Evolutionary conservation across 2,113 vertebrate genomes (phyloP), one percentile per base, ranked within the genome.

Genomic region (Syrrhaptes paradoxus): DNA sequence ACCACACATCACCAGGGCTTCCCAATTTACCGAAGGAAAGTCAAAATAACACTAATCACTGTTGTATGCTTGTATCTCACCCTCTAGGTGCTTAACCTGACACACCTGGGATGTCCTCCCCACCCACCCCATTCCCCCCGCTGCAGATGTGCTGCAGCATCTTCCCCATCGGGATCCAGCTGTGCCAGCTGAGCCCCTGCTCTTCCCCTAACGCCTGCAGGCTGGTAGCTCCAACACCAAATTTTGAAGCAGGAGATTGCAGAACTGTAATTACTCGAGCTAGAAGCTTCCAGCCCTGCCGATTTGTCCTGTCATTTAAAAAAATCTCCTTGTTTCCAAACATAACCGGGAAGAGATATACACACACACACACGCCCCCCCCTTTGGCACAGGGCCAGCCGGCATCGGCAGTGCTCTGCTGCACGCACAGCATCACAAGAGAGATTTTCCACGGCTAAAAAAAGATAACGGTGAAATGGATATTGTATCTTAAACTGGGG

Each of bases 361-460:
- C 55, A 71, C 38, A 61, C 74, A 58, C 1, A n/a, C n/a, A 85
- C 2, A n/a, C n/a, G n/a, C n/a, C n/a, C n/a, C n/a, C n/a, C 31
- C 70, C 86, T n/a, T 57, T 88, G 82, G 92, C 95, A 58, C 8
- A 1, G 85, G 34, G 61, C 92, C 92, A 88, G 81, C 17, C 73
- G 2, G 46, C 21, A 0, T 3, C 0, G 0, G 22, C 0, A 0
- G 29, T 2, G 2, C 75, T 24, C 36, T 25, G 70, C 59, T 4
- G 2, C 51, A 54, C 43, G 3, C 48, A 49, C 48, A 49, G 66
- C 68, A 48, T 17, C 6, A 1, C 52, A 28, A 58, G n/a, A 45
- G 68, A 87, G 48, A 41, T 81, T 65, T 38, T 73, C 85, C 54
- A 46, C 0, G 0, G 62, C 85, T 82, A 31, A 31, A 62, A 73